phyloP scores from a whole-genome alignment of 2,797 vertebrate genomes.

The Lepidocolaptes lacrymiger region DNA sequence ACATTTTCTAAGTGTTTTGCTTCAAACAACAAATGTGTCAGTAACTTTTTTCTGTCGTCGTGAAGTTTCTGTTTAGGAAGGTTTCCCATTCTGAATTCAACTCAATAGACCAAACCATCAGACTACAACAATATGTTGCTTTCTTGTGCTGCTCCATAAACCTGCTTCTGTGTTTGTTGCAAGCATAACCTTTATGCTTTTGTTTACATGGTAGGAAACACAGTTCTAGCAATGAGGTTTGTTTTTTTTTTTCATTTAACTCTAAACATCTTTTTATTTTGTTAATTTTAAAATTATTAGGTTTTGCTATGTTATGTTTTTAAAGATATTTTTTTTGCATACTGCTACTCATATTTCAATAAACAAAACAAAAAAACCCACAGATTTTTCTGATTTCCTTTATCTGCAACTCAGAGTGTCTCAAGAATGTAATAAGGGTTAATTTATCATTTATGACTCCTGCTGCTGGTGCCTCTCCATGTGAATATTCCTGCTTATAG shows the following conservation, averaged over 20 bases:
- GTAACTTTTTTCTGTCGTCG: neutral
- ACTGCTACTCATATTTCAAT: conserved; percentile 79
- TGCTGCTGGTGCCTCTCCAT: neutral
- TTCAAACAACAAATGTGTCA: neutral
- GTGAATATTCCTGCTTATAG: neutral
- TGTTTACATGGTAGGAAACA: conserved; percentile 70
- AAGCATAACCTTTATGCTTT: conserved; percentile 69
- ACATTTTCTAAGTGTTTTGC: neutral
- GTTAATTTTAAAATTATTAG: conserved; percentile 71
- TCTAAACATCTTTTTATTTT: conserved; percentile 68
- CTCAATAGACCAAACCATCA: conserved; percentile 55
- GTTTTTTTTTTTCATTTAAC: conserved; percentile 56
- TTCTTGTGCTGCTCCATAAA: conserved; percentile 64
- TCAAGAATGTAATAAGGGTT: neutral
- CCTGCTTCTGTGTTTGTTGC: conserved; percentile 64
- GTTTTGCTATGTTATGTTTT: conserved; percentile 76
- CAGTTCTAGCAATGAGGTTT: conserved; percentile 63
- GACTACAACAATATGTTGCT: conserved; percentile 18
- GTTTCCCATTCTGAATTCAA: conserved; percentile 35
- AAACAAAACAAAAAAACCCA: conserved; percentile 60
- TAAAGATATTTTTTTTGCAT: conserved; percentile 76
- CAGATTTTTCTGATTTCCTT: neutral
- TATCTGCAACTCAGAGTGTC: neutral
- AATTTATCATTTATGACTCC: neutral
- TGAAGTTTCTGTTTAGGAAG: neutral